Base-by-base conservation (phyloP, 1,140 invertebrate species). In the Batillaria attramentaria region DNA sequence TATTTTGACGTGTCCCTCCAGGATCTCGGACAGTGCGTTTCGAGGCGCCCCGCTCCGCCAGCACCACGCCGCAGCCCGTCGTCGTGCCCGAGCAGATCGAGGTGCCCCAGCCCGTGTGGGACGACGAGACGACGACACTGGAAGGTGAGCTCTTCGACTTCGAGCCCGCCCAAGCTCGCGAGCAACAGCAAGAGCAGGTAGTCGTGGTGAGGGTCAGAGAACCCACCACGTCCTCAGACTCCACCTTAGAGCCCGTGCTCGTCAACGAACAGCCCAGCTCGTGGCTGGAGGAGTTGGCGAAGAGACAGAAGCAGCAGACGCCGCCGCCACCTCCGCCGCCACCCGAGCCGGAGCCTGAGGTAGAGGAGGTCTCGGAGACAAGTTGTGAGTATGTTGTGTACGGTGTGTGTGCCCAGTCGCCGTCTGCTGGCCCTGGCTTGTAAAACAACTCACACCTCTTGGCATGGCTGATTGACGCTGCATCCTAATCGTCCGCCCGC, bases 111-210 rank as follows among this genome's bases (percentile, higher is more conserved):
- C 6, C 39, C 33, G 73, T 39, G 50, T 74, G 68, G 68, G 37
- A 39, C 57, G 68, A 70, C 68, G 68, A 70, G 31, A 65, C 62
- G 37, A 70, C n/a, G 24, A 5, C 33, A 8, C 68, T 70, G 68
- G 68, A 70, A 70, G 68, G 68, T 70, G 68, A 70, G 68, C n/a
- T 24, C 68, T 70, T 70, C 50, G 31, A 28, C 68, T 70, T 70
- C 50, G 68, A 70, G 68, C 41, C 50, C 41, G 68, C 8, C 6
- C 68, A 46, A 42, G 68, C 68, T 28, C 3, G 68, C 18, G 68
- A 70, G n/a, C n/a, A 46, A 8, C 20, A 28, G 68, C 68, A 70
- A 42, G 68, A 70, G 68, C 68, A 46, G 68, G 68, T 70, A 42
- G 68, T 31, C n/a, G 24, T 70, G 68, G 68, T 20, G 2, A 6